Evolutionary conservation across 1,140 invertebrate genomes (phyloP).

Genomic region (Nasonia longicornis): DNA sequence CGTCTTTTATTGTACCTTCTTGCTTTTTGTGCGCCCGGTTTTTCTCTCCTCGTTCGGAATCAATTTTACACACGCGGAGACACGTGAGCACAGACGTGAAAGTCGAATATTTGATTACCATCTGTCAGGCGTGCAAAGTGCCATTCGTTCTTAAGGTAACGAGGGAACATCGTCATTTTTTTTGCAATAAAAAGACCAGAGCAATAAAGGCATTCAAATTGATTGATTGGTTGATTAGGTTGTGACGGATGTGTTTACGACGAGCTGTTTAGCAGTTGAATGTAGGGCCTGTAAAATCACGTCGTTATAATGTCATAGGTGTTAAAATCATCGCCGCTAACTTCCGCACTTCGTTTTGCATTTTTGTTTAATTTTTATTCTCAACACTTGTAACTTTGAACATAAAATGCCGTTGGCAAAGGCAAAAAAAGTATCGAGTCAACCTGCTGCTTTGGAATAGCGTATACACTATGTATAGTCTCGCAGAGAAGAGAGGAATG

Average conservation of each 20-base stretch:
- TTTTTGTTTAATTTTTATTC: too few relatives aligned
- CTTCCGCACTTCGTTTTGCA: too few relatives aligned
- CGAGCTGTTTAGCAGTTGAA: not conserved
- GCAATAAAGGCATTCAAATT: conserved; percentile 30
- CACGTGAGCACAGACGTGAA: not conserved
- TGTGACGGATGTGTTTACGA: conserved; percentile 36
- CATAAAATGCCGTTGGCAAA: not conserved
- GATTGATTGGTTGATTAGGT: conserved; percentile 36
- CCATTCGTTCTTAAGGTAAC: not conserved
- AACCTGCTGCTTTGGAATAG: not conserved
- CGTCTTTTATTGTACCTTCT: not conserved
- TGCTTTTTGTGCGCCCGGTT: conserved; percentile 1
- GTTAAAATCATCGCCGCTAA: conserved; percentile 12
- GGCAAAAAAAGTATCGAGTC: too few relatives aligned
- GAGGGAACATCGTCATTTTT: conserved; percentile 10
- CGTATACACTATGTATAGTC: not conserved
- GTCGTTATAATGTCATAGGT: conserved; percentile 13
- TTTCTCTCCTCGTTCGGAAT: not conserved
- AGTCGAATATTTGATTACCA: conserved; percentile 4
- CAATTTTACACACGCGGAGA: not conserved
- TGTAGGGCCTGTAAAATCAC: conserved; percentile 17
- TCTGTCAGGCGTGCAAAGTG: not conserved
- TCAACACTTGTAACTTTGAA: not conserved
- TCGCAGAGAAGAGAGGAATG: not conserved
- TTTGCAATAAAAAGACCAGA: conserved; percentile 1